phyloP scores from a whole-genome alignment of 2,113 vertebrate species.

The Silurus glanis region DNA sequence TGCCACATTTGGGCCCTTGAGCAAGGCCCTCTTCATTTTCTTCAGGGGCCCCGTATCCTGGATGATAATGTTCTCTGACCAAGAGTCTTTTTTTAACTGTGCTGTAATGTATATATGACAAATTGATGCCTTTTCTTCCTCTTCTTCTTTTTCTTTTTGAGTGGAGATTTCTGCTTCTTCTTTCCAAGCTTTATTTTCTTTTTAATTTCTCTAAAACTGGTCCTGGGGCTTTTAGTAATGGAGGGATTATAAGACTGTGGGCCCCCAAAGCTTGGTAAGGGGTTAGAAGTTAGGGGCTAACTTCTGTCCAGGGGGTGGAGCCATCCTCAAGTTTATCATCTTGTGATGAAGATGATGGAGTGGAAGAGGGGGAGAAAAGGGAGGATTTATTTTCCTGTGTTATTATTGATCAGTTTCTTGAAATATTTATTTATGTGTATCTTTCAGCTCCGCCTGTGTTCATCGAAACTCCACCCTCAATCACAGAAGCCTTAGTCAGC shows the following conservation, averaged over 20 bases:
- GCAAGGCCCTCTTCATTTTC: too few relatives aligned
- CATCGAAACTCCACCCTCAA: constrained; percentile 75
- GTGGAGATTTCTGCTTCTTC: not conserved
- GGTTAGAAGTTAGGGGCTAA: not conserved
- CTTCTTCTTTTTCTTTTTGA: too few relatives aligned
- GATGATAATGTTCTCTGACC: too few relatives aligned
- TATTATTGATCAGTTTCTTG: constrained; percentile 9
- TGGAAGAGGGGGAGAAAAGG: not conserved
- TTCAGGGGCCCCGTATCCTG: too few relatives aligned
- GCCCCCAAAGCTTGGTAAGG: not conserved
- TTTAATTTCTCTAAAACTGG: not conserved
- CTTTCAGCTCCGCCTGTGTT: constrained; percentile 82
- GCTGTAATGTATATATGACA: too few relatives aligned
- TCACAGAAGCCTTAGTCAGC: constrained; percentile 75
- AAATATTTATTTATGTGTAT: constrained; percentile 13
- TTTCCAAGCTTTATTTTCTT: not conserved
- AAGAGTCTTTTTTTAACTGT: too few relatives aligned
- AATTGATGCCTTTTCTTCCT: too few relatives aligned
- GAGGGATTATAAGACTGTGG: not conserved
- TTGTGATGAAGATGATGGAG: not conserved
- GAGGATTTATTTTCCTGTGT: not conserved
- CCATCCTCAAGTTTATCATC: too few relatives aligned
- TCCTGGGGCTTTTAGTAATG: too few relatives aligned
- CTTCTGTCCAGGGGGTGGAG: too few relatives aligned
- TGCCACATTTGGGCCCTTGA: too few relatives aligned